A percentile compares a stretch with the other conserved stretches of the same genome.
phyloP scores from a whole-genome alignment of 2,888 invertebrate species.

The Pherbina coryleti region DNA sequence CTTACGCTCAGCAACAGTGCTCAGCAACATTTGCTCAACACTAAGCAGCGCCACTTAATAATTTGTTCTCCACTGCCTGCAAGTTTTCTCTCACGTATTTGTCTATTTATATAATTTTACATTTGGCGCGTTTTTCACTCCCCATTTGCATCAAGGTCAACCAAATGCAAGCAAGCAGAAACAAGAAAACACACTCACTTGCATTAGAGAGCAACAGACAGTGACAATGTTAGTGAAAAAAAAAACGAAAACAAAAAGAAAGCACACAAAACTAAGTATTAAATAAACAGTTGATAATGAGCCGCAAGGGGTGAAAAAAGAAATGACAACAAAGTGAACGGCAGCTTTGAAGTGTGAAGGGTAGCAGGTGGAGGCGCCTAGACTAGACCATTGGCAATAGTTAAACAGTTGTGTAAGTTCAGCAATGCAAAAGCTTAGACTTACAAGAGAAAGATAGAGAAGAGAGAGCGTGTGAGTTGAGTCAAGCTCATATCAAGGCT shows the following conservation, averaged over 20 bases:
- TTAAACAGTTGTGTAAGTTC: background rate
- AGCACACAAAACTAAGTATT: no score
- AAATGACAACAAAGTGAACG: no score
- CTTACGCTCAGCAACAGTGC: no score
- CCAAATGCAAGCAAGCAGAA: conserved; percentile 31
- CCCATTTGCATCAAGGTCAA: conserved; percentile 38
- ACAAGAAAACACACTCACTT: background rate
- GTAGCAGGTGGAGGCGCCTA: no score
- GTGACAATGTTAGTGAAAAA: background rate
- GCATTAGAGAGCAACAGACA: conserved; percentile 16
- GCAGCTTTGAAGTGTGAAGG: no score
- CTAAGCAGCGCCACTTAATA: no score
- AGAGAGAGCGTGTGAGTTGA: background rate
- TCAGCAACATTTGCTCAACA: no score
- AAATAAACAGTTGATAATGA: no score
- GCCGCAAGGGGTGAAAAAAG: no score
- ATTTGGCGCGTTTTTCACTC: conserved; percentile 32
- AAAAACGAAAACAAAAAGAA: background rate
- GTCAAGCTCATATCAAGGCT: no score
- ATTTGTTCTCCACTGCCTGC: no score
- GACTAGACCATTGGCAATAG: background rate
- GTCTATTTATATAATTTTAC: conserved; percentile 17
- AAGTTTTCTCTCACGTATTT: background rate
- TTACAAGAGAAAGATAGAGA: background rate
- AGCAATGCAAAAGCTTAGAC: background rate